phyloP scores from a whole-genome alignment of 2,113 vertebrate species.

The Thunnus thynnus region DNA sequence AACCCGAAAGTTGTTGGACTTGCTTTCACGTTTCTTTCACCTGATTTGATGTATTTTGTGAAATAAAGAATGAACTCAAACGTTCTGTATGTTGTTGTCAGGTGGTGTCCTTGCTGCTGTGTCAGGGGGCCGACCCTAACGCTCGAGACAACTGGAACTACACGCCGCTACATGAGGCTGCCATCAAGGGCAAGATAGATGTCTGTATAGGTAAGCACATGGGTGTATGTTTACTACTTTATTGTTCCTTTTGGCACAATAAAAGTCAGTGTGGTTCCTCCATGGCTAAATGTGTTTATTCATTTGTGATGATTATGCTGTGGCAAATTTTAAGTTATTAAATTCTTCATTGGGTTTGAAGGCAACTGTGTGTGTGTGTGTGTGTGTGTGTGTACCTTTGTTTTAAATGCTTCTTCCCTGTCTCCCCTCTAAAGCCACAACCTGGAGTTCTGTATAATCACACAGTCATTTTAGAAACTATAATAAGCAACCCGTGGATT shows the following conservation, averaged over 20 bases:
- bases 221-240: too few species aligned
- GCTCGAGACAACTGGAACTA: conserved; percentile 99
- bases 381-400: conserved; percentile 18
- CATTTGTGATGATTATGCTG: neutral
- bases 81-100: conserved; percentile 18
- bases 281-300: neutral
- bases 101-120: conserved; percentile 93
- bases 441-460: conserved; percentile 41
- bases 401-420: neutral
- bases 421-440: conserved; percentile 8
- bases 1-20: neutral
- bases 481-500: conserved; percentile 36
- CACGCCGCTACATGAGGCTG: conserved; percentile 96
- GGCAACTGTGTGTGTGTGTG: neutral
- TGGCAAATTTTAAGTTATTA: conserved; percentile 12
- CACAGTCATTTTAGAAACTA: conserved; percentile 40
- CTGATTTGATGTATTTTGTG: neutral
- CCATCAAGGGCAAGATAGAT: conserved; percentile 98
- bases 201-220: conserved; percentile 92
- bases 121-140: conserved; percentile 95
- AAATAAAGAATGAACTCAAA: neutral
- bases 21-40: neutral
- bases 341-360: conserved; percentile 9
- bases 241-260: neutral
- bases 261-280: conserved; percentile 3